Evolutionary conservation across 2,888 invertebrate genomes (phyloP).

Genomic region (Sisyra nigra): DNA sequence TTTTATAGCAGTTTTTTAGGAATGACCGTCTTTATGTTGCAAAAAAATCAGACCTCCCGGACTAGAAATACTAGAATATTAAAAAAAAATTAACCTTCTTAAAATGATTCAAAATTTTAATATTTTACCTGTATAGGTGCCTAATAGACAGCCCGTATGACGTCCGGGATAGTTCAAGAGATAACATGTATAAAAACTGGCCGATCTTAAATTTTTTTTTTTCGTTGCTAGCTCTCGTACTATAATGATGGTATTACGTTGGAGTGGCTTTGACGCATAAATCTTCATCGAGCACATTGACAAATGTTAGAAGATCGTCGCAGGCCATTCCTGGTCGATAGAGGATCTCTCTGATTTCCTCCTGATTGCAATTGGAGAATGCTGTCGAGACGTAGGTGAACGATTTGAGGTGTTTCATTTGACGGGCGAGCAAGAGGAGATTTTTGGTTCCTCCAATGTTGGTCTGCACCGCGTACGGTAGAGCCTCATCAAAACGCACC

Average conservation of each 20-base stretch:
- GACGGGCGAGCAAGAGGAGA: constrained; percentile 51
- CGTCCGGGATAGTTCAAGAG: too few species aligned
- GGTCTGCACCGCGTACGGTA: constrained; percentile 54
- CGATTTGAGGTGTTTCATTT: constrained; percentile 47
- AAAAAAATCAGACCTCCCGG: too few species aligned
- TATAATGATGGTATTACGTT: constrained; percentile 14
- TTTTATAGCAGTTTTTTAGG: too few species aligned
- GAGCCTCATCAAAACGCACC: constrained; percentile 63
- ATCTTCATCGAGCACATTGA: constrained; percentile 28
- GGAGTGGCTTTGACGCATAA: constrained; percentile 28
- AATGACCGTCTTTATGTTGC: too few species aligned
- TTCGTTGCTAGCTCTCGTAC: too few species aligned
- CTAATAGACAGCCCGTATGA: too few species aligned
- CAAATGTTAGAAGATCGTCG: constrained; percentile 30
- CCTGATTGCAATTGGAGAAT: constrained; percentile 51
- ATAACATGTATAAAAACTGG: too few species aligned
- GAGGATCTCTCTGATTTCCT: constrained; percentile 39
- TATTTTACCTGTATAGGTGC: not conserved
- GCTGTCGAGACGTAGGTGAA: constrained; percentile 56
- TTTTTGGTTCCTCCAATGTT: constrained; percentile 59
- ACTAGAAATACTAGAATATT: too few species aligned
- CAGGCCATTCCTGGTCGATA: constrained; percentile 36
- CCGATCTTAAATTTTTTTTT: too few species aligned
- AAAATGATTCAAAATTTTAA: too few species aligned
- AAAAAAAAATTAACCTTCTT: too few species aligned